Conservation (phyloP, 2,797 vertebrate species). For the Sebastes reedi region DNA sequence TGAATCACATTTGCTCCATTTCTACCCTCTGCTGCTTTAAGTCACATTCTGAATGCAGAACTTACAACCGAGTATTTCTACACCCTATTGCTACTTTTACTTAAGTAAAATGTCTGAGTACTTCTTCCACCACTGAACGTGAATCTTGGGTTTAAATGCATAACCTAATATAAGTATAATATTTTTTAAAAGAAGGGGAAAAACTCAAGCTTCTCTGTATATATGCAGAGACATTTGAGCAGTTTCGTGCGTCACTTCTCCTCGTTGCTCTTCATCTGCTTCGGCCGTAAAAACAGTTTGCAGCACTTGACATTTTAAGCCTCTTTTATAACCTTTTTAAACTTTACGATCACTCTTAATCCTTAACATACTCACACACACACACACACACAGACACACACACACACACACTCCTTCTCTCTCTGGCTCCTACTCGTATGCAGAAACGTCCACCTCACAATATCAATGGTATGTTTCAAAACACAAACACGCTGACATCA, state of each 20-base stretch:
- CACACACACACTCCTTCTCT: not conserved
- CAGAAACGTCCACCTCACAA: not conserved
- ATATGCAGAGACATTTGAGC: not conserved
- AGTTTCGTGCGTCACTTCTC: not conserved
- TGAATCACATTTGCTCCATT: no score
- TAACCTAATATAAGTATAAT: not conserved
- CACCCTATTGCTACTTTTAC: no score
- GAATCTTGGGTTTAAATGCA: not conserved
- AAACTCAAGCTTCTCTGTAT: not conserved
- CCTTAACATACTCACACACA: not conserved
- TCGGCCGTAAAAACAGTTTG: not conserved
- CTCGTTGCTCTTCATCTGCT: not conserved
- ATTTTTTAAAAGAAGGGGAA: not conserved
- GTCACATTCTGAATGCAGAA: no score
- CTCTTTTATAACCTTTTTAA: constrained; percentile 25
- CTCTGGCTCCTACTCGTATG: not conserved
- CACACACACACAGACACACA: not conserved
- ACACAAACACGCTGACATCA: not conserved
- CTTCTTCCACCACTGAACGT: not conserved
- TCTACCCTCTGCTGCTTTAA: no score
- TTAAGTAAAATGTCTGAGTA: no score
- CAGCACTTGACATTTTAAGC: constrained; percentile 21
- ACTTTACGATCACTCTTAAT: not conserved
- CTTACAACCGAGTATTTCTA: no score
- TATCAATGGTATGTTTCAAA: not conserved